Conservation (phyloP, 2,888 invertebrate species). For the Hyalella azteca region DNA sequence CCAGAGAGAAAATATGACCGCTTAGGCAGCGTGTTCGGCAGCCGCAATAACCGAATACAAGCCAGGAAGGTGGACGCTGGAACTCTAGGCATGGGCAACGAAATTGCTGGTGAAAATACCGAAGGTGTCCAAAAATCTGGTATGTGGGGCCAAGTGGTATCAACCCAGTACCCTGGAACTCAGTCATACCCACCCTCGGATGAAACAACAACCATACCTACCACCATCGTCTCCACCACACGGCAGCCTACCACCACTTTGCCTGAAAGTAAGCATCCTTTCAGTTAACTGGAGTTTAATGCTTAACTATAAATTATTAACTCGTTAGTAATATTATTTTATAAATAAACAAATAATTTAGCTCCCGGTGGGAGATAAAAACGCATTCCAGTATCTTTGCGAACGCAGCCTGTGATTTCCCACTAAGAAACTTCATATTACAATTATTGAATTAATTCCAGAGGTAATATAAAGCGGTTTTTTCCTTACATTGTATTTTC, state of each 20-base stretch:
- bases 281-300: too few species aligned
- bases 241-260: constrained; percentile 38
- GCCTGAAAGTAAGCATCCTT: constrained; percentile 39
- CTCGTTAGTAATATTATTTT: too few species aligned
- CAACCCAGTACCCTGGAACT: background rate
- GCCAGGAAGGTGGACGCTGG: constrained; percentile 44
- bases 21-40: constrained; percentile 4
- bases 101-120: background rate
- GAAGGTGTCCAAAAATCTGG: background rate
- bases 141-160: background rate
- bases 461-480: too few species aligned
- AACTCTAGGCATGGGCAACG: background rate
- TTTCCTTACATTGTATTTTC: too few species aligned
- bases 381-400: too few species aligned
- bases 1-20: background rate
- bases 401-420: too few species aligned
- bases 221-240: constrained; percentile 35
- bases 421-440: too few species aligned
- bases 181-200: background rate
- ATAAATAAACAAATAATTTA: too few species aligned
- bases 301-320: too few species aligned
- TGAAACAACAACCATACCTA: background rate
- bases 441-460: too few species aligned
- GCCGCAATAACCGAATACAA: constrained; percentile 45
- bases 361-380: too few species aligned